Percentiles rank a stretch among this genome's conserved stretches.
phyloP scores from a whole-genome alignment of 2,797 vertebrate genomes.

The Eurystomus glaucurus region DNA sequence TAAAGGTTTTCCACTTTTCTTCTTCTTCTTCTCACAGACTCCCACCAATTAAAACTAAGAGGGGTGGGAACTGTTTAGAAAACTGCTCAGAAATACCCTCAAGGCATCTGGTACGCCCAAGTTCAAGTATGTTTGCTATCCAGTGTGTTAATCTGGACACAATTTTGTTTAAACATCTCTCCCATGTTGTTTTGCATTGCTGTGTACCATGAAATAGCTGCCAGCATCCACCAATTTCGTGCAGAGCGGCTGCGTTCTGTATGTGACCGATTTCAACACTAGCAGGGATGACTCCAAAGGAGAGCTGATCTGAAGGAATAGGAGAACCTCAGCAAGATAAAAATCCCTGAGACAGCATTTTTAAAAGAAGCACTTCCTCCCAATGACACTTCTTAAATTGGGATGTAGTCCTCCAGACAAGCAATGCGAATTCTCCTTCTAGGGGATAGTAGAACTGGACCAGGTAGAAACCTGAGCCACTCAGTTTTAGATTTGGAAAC shows the following conservation, averaged over 20 bases:
- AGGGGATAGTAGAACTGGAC: not conserved
- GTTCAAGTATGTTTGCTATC: not conserved
- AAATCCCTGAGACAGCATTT: not conserved
- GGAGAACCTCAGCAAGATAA: not conserved
- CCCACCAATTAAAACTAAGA: not conserved
- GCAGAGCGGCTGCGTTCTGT: not conserved
- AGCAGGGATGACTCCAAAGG: not conserved
- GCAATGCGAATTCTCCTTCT: not conserved
- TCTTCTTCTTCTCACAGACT: not conserved
- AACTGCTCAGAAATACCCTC: not conserved
- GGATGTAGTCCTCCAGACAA: not conserved
- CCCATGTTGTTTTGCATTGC: not conserved
- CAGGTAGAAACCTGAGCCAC: not conserved
- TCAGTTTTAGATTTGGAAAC: not conserved
- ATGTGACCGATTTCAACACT: not conserved
- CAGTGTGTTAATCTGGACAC: not conserved
- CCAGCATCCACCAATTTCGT: not conserved
- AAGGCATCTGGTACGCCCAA: not conserved
- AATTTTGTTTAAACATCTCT: not conserved
- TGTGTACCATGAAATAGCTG: not conserved
- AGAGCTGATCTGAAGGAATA: not conserved
- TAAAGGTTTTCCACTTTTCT: not conserved
- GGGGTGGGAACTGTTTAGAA: not conserved
- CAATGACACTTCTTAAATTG: not conserved
- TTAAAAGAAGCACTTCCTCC: not conserved